Evolutionary conservation across 2,797 vertebrate species (phyloP), one percentile per base, ranked within the genome.

Genomic region (Miichthys miiuy): DNA sequence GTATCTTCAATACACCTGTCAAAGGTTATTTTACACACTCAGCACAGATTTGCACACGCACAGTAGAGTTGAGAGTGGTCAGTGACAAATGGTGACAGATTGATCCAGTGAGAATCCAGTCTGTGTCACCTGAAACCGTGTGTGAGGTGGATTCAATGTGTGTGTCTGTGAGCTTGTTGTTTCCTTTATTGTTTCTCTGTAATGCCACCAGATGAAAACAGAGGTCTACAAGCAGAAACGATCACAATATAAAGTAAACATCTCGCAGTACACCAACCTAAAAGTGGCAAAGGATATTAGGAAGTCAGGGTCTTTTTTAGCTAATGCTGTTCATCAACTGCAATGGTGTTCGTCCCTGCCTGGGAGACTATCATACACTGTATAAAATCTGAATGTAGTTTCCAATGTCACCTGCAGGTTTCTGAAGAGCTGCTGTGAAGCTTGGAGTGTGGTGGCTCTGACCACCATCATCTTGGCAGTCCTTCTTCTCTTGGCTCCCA

Each of bases 51-150:
- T 68, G 58, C 66, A 75, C 74, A 58, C 54, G 67, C 82, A 67
- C 48, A 65, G 67, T 38, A 14, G 21, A 72, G 65, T 68, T 64
- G 42, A 75, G 77, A 84, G 77, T 16, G 70, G 79, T 84, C 81
- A 83, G 67, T 84, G 92, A 92, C 91, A 94, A 94, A 94, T 94
- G 93, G 85, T 85, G 85, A 93, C 68, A 88, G 87, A 90, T 83
- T 91, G 87, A 92, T 90, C 72, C 78, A 88, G 68, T 77, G 61
- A 55, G 60, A 74, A 80, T 88, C 81, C 81, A 84, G 86, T 72
- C 27, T 16, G 60, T 81, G 78, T 87, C 88, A 84, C 38, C 50
- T 71, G 65, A 81, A 89, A 68, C 65, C 69, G 21, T n/a, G 21
- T 67, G 51, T 75, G 61, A 72, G 50, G 30, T 66, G 77, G 50